phyloP scores from a whole-genome alignment of 2,113 vertebrate genomes.

The Rhagologus leucostigma region DNA sequence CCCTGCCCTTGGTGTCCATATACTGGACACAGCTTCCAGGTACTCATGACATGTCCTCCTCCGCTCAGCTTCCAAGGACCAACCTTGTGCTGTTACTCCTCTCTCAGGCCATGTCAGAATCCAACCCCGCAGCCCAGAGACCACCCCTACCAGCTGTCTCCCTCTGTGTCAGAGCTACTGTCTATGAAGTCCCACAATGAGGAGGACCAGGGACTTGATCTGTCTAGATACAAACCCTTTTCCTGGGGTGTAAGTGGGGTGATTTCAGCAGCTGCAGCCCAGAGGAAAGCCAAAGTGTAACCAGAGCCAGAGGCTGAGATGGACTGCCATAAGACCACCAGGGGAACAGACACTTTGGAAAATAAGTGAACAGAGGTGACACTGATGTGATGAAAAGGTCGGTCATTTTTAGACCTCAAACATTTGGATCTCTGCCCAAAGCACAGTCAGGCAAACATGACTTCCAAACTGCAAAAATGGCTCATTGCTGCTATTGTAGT shows the following conservation, averaged over 20 bases:
- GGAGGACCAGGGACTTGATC: neutral
- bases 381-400: neutral
- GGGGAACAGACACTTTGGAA: neutral
- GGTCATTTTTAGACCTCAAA: neutral
- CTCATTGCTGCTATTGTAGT: neutral
- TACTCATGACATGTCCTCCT: neutral
- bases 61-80: neutral
- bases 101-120: neutral
- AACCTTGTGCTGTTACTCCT: neutral
- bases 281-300: neutral
- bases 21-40: neutral
- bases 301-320: neutral
- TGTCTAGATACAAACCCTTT: neutral
- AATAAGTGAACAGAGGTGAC: neutral
- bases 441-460: neutral
- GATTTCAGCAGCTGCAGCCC: neutral
- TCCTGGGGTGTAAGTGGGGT: neutral
- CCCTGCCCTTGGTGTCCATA: neutral
- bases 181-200: neutral
- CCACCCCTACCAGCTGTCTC: rapidly evolving
- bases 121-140: neutral
- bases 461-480: neutral
- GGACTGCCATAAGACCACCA: neutral
- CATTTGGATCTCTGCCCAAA: neutral
- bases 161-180: neutral